Evolutionary conservation across 2,888 invertebrate genomes (phyloP), one percentile per base, ranked within the genome.

Genomic region (Athalia circularis): DNA sequence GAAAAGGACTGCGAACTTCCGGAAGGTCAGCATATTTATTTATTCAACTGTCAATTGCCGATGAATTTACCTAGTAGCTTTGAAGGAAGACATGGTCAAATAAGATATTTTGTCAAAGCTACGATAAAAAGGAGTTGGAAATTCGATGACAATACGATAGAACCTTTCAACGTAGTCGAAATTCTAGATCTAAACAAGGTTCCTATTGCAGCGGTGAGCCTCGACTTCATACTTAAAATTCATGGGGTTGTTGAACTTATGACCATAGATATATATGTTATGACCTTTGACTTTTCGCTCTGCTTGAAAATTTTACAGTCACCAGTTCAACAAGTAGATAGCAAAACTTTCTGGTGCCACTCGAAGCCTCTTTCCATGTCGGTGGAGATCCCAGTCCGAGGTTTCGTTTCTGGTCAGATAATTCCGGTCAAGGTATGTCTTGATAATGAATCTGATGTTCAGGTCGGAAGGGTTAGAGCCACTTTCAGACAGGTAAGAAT

Each of bases 51-150:
- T 78, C 84, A 85, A 52, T 84, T 91, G 29, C 91, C 91, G 0
- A 83, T 83, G 2, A 83, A 85, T 72, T 77, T 86, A 43, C 88
- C 88, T 5, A 86, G 86, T 2, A 85, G 85, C 29, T 88, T 87
- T 80, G 83, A 84, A 62, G 85, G 86, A 7, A 79, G 88, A 85
- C 70, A 83, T 84, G 85, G 90, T 3, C 84, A 83, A 72, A 85
- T 91, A 1, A 85, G 89, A 11, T 91, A 91, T 83, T 83, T 82
- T 13, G 85, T 89, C 61, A 88, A 87, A 77, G 90, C 87, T 6
- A 86, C 84, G 45, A 86, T 91, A 48, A 90, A 91, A 79, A 85
- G 89, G 57, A 88, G 91, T 3, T 90, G 90, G 88, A 90, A 90
- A 79, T 89, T 89, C 83, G 90, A 91, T 81, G 86, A 88, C 50